phyloP scores from a whole-genome alignment of 2,797 vertebrate genomes.

The Clarias pachynema region DNA sequence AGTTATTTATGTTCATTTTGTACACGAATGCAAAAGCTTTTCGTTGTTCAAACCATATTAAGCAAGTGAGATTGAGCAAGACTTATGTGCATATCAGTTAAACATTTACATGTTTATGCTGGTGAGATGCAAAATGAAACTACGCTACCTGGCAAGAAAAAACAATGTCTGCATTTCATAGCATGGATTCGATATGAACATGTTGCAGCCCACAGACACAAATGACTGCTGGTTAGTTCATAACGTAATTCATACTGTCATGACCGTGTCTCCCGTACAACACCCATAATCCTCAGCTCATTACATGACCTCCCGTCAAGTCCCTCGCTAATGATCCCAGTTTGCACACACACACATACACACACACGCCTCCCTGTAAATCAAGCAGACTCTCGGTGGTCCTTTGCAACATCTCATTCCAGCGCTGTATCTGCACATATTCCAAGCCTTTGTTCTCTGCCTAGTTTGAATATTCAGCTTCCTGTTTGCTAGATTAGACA shows the following conservation, averaged over 20 bases:
- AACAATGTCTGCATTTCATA: no score
- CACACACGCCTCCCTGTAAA: neutral
- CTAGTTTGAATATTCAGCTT: slow-evolving; percentile 3
- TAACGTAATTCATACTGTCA: neutral
- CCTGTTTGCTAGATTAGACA: neutral
- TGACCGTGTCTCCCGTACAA: neutral
- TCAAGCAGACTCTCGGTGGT: no score
- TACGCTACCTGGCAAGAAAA: neutral
- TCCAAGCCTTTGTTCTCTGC: neutral
- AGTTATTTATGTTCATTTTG: neutral
- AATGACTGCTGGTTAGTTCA: no score
- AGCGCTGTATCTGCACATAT: neutral
- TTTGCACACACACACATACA: neutral
- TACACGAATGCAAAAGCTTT: neutral
- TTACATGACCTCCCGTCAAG: neutral
- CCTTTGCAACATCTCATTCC: neutral
- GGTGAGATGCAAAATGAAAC: neutral
- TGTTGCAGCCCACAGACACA: neutral
- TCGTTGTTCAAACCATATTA: neutral
- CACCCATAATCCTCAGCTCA: slow-evolving; percentile 4
- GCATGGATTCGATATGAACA: no score
- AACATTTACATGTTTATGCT: neutral
- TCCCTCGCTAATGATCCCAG: neutral
- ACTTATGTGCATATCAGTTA: neutral
- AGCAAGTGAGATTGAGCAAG: neutral